A percentile compares a stretch with the other conserved stretches of the same genome.
Conservation (phyloP, 2,888 invertebrate species). For the Piscicola geometra region DNA sequence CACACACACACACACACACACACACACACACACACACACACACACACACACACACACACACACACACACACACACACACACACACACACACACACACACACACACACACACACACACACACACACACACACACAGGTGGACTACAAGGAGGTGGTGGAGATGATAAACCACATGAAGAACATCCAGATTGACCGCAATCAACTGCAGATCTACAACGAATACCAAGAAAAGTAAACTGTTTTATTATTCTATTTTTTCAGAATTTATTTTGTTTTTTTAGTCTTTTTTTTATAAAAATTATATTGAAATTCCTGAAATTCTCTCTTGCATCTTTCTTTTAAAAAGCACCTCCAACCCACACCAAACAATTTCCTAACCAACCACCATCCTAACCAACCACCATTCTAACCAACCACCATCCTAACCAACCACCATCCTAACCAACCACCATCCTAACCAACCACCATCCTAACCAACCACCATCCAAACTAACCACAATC, state of each 20-base stretch:
- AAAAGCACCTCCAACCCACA: too few species aligned
- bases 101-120: slow-evolving; percentile 7
- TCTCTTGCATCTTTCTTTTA: too few species aligned
- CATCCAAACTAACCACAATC: background rate
- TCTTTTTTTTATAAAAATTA: too few species aligned
- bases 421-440: too few species aligned
- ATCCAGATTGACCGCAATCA: slow-evolving; percentile 24
- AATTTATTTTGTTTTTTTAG: too few species aligned
- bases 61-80: background rate
- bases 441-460: background rate
- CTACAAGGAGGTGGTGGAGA: slow-evolving; percentile 36
- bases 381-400: too few species aligned
- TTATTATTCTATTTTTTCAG: too few species aligned
- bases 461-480: background rate
- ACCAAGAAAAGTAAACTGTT: too few species aligned
- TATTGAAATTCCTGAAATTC: too few species aligned
- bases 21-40: background rate
- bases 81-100: background rate
- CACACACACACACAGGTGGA: slow-evolving; percentile 37
- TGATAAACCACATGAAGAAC: slow-evolving; percentile 35
- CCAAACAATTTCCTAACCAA: too few species aligned
- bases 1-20: background rate
- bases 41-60: slow-evolving; percentile 8
- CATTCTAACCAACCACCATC: too few species aligned
- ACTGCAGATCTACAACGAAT: slow-evolving; percentile 22